These are phyloP conservation scores for Drepanosiphum platanoidis DNA, from an alignment of 2,888 invertebrate genomes.

Conservation along the genomic window DNA sequence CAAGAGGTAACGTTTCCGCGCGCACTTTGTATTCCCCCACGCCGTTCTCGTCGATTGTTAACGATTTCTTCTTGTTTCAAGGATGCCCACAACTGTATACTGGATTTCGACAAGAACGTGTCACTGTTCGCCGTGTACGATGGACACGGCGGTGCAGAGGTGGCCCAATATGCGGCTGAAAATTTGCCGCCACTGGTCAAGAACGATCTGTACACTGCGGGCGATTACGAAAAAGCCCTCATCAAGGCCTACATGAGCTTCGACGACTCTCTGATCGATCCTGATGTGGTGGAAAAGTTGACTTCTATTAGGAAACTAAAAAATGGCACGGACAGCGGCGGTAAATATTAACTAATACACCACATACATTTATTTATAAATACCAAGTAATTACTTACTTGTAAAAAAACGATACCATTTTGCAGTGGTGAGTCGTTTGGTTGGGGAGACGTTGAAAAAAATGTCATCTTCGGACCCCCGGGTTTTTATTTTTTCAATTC, in stretches of 20 bases:
- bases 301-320: background rate
- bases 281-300: background rate
- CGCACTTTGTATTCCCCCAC: background rate
- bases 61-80: constrained; percentile 68
- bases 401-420: too few relatives aligned
- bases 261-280: constrained; percentile 74
- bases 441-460: too few relatives aligned
- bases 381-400: too few relatives aligned
- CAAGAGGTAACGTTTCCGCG: constrained; percentile 82
- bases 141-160: constrained; percentile 97
- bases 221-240: constrained; percentile 79
- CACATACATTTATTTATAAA: too few relatives aligned
- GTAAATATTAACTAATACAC: too few relatives aligned
- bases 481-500: too few relatives aligned
- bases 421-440: too few relatives aligned
- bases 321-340: background rate
- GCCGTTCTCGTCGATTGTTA: background rate
- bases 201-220: constrained; percentile 78
- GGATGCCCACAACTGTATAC: constrained; percentile 96
- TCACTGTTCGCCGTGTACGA: constrained; percentile 97
- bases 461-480: too few relatives aligned
- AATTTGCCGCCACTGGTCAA: constrained; percentile 87
- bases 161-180: constrained; percentile 88
- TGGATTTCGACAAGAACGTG: constrained; percentile 83
- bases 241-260: constrained; percentile 90